Percentiles rank a stretch among this genome's conserved stretches.
Evolutionary conservation across 2,888 invertebrate genomes (phyloP).

Genomic region (Graphium colonna): DNA sequence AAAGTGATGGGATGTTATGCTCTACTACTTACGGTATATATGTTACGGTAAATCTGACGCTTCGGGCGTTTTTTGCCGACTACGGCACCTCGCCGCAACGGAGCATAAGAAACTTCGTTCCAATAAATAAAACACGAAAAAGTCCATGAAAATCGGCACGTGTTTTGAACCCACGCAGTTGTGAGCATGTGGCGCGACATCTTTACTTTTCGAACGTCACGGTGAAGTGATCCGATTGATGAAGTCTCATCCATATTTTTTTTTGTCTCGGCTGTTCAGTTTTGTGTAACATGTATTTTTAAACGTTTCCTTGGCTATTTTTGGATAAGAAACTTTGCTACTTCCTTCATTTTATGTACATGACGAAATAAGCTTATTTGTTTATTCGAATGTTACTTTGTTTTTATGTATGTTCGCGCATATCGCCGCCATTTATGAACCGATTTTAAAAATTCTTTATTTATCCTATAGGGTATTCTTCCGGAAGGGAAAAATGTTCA

Average conservation of each 20-base stretch:
- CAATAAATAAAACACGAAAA: background rate
- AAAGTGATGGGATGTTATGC: too few species aligned
- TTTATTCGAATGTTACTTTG: background rate
- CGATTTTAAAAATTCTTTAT: too few species aligned
- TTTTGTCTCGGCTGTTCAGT: background rate
- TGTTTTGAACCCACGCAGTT: constrained; percentile 6
- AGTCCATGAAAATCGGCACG: background rate
- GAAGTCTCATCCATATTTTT: constrained; percentile 10
- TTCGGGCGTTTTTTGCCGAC: too few species aligned
- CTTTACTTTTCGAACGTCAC: constrained; percentile 20
- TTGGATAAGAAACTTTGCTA: constrained; percentile 6
- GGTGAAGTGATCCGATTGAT: constrained; percentile 18
- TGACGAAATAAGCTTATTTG: background rate
- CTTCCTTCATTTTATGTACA: constrained; percentile 8
- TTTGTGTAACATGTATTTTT: constrained; percentile 7
- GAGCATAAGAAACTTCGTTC: too few species aligned
- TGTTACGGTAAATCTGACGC: too few species aligned
- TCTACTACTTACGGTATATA: too few species aligned
- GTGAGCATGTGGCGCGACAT: constrained; percentile 27
- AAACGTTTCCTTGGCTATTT: constrained; percentile 6
- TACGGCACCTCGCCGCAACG: too few species aligned
- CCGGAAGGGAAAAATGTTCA: too few species aligned
- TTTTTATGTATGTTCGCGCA: too few species aligned
- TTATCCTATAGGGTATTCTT: too few species aligned
- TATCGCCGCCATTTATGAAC: too few species aligned